Evolutionary conservation across 2,797 vertebrate species (phyloP).

Genomic region (Sebastes melanostomus): DNA sequence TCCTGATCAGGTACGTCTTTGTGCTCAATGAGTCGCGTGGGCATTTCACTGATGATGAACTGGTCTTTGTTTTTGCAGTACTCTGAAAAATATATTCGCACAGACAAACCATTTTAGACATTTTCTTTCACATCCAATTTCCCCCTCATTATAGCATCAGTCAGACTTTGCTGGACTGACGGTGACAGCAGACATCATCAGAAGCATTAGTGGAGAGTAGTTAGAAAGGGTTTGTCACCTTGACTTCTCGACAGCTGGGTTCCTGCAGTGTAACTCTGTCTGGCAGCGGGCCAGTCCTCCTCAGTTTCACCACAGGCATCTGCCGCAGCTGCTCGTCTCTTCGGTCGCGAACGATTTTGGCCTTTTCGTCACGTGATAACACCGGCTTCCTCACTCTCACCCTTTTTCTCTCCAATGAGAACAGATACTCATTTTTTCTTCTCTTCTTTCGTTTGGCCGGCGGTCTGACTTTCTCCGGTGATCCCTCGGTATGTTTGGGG

Average conservation of each 20-base stretch:
- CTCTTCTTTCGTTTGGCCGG: not conserved
- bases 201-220: not conserved
- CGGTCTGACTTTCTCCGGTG: fast-evolving
- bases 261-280: not conserved
- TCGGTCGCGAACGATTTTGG: not conserved
- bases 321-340: constrained; percentile 28
- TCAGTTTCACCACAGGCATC: constrained; percentile 50
- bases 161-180: not conserved
- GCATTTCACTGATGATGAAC: not conserved
- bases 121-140: not conserved
- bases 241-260: not conserved
- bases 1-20: constrained; percentile 59
- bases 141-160: not conserved
- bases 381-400: not conserved
- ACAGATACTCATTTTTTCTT: not conserved
- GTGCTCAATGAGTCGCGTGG: fast-evolving
- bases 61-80: not conserved
- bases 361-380: fast-evolving
- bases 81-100: constrained; percentile 29
- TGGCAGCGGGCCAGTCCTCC: constrained; percentile 2
- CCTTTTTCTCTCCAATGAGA: constrained; percentile 21
- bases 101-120: not conserved
- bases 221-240: constrained; percentile 47
- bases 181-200: not conserved
- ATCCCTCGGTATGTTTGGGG: not conserved